Evolutionary conservation across 2,797 vertebrate genomes (phyloP), one percentile per base, ranked within the genome.

Genomic region (Phrynocephalus vlangalii): DNA sequence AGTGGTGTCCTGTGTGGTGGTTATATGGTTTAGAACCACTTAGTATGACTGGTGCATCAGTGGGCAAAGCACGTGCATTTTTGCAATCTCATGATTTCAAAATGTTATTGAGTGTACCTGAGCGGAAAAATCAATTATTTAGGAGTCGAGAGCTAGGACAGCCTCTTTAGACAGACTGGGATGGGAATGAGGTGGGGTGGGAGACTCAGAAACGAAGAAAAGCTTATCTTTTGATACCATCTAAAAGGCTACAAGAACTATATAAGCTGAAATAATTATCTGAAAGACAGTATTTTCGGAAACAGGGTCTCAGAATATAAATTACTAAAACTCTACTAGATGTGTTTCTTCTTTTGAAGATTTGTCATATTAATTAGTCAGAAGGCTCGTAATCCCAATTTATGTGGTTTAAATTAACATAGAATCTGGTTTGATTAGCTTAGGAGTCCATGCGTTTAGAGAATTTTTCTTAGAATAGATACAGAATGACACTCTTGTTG

Each of bases 81-180:
- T 82, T 86, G 60, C 66, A 93, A 87, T 94, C 88, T 85, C 89
- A 84, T 87, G 88, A 82, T 91, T 94, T 67, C 86, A 82, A 90
- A 88, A 89, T 91, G 73, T 90, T 85, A 68, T 89, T 84, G 84
- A 3, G 83, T 94, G 85, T 87, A 94, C 90, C 92, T 93, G 82
- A 92, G 83, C 85, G 67, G 87, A 91, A 76, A 67, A 91, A 92
- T 93, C 92, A 93, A 94, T 95, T 93, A 94, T 92, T 91, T 90
- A 95, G 81, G 56, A 88, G n/a, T 0, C 8, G 91, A 80, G 56
- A 90, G 88, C 67, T 88, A 83, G 91, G 89, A 93, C 79, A 91
- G 76, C 13, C 3, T 90, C 87, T 79, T 93, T 88, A 86, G 91
- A 67, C 16, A 73, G 73, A 75, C 71, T 60, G 30, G n/a, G 48